phyloP scores from a whole-genome alignment of 2,888 invertebrate genomes.

The Axea sp. region DNA sequence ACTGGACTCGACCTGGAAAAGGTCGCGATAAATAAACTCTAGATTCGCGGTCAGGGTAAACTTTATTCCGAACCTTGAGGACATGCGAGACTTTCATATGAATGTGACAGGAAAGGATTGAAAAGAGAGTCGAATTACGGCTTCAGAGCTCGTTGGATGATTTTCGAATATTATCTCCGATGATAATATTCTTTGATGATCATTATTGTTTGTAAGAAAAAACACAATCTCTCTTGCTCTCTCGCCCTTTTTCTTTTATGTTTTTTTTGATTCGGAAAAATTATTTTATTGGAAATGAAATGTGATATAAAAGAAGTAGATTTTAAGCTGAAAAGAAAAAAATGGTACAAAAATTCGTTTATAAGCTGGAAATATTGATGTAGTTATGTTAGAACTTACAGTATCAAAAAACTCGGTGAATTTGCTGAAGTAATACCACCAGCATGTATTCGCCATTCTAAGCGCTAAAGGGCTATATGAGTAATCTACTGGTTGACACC shows the following conservation, averaged over 20 bases:
- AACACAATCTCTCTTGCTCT: too few relatives aligned
- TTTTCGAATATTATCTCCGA: conserved; percentile 18
- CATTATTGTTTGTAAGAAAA: too few relatives aligned
- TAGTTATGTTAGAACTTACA: too few relatives aligned
- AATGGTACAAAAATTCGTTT: too few relatives aligned
- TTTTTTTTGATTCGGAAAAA: background rate
- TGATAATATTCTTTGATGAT: conserved; percentile 16
- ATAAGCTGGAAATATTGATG: too few relatives aligned
- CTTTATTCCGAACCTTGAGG: conserved; percentile 45
- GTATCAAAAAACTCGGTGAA: conserved; percentile 98
- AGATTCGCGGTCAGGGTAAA: conserved; percentile 60
- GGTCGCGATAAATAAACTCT: conserved; percentile 38
- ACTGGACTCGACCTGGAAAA: conserved; percentile 5
- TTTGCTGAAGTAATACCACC: conserved; percentile 99
- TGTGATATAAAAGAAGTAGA: too few relatives aligned
- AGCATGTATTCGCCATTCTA: conserved; percentile 95
- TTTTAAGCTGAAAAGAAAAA: too few relatives aligned
- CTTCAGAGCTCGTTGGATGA: conserved; percentile 5
- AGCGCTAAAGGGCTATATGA: conserved; percentile 87
- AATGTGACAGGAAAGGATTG: conserved; percentile 41
- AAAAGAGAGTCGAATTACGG: conserved; percentile 20
- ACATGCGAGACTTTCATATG: conserved; percentile 48
- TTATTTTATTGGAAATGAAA: background rate
- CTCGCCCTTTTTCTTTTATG: too few relatives aligned
- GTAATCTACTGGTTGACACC: conserved; percentile 95